A percentile compares a stretch with the other conserved stretches of the same genome.
Evolutionary conservation across 2,888 invertebrate species (phyloP).

Genomic region (Pristionchus entomophagus): DNA sequence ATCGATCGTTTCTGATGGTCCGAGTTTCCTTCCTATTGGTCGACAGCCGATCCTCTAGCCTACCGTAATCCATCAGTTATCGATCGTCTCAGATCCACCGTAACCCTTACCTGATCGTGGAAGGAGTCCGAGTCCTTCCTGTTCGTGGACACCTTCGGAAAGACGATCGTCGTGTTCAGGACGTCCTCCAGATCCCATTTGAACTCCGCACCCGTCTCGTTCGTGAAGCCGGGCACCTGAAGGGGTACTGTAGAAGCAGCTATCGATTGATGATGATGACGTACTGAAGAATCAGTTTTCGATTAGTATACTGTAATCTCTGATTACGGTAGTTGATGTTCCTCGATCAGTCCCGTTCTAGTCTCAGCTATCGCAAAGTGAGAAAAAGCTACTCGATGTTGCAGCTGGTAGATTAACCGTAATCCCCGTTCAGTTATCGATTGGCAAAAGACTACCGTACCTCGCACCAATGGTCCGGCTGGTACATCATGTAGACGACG

Average conservation of each 20-base stretch:
- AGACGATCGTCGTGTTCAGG: slow-evolving; percentile 66
- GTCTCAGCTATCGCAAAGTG: background rate
- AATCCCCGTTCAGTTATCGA: background rate
- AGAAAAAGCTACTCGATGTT: no score
- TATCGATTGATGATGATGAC: background rate
- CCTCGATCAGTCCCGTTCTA: background rate
- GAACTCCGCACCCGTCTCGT: slow-evolving; percentile 54
- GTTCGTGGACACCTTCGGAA: slow-evolving; percentile 60
- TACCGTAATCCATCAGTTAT: no score
- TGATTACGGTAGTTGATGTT: background rate
- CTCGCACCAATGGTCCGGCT: slow-evolving; percentile 70
- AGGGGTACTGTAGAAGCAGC: background rate
- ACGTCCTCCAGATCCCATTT: slow-evolving; percentile 67
- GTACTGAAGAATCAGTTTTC: background rate
- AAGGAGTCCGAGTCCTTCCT: slow-evolving; percentile 59
- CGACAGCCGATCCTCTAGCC: no score
- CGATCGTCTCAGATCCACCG: no score
- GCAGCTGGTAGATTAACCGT: background rate
- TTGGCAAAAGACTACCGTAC: slow-evolving; percentile 45
- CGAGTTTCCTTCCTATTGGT: no score
- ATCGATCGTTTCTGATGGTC: no score
- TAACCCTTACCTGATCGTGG: slow-evolving; percentile 61
- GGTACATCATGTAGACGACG: slow-evolving; percentile 75
- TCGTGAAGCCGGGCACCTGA: slow-evolving; percentile 68
- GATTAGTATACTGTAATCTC: no score